These are phyloP conservation scores for Thunnus thynnus DNA, from an alignment of 2,113 vertebrate species.

Conservation along the genomic window DNA sequence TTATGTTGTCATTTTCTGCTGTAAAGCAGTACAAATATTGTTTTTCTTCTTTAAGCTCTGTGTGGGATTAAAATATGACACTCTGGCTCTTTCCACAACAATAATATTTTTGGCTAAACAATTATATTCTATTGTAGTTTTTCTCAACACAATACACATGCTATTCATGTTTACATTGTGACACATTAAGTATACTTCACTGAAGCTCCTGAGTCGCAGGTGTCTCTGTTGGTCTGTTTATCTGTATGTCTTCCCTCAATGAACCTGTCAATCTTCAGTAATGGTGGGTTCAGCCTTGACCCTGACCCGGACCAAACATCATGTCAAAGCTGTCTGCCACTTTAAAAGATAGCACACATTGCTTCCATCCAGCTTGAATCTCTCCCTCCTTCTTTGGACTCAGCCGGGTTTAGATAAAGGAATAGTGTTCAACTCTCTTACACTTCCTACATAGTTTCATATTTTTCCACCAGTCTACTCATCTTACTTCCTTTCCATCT, in stretches of 20 bases:
- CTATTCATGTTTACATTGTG: slow-evolving; percentile 14
- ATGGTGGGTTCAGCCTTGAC: slow-evolving; percentile 52
- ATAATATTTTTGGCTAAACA: background rate
- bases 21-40: background rate
- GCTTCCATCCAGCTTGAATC: background rate
- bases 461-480: too few relatives aligned
- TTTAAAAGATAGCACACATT: slow-evolving; percentile 40
- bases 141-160: background rate
- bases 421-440: background rate
- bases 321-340: slow-evolving; percentile 43
- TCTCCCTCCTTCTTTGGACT: background rate
- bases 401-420: background rate
- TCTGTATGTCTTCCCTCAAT: slow-evolving; percentile 45
- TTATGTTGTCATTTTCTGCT: background rate
- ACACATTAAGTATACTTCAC: slow-evolving; percentile 6
- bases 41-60: background rate
- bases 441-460: background rate
- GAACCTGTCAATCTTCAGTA: slow-evolving; percentile 62
- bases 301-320: slow-evolving; percentile 50
- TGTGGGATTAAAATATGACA: background rate
- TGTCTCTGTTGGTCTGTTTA: slow-evolving; percentile 28
- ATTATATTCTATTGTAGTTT: background rate
- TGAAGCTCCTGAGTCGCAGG: slow-evolving; percentile 4
- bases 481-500: background rate
- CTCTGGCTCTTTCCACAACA: background rate